Evolutionary conservation across 2,113 vertebrate genomes (phyloP).

Genomic region (Phylloscopus trochilus): DNA sequence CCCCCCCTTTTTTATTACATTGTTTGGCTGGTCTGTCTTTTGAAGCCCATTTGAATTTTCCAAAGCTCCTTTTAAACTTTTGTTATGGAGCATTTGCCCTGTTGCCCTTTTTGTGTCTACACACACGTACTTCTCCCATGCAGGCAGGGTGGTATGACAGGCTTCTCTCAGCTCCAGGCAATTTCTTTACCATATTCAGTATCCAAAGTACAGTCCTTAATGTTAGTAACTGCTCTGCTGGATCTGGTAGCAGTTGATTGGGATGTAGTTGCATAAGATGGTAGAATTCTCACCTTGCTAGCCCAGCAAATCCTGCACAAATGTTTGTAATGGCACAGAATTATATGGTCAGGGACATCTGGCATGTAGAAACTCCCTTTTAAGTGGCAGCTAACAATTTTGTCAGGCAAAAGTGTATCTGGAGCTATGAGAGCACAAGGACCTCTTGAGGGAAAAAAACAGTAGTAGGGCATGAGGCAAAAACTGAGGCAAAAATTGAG

Average conservation of each 20-base stretch:
- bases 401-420: background rate
- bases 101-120: background rate
- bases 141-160: background rate
- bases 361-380: background rate
- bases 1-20: background rate
- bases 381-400: background rate
- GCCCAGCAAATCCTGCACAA: background rate
- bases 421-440: background rate
- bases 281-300: background rate
- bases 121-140: rapidly evolving
- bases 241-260: background rate
- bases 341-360: background rate
- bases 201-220: background rate
- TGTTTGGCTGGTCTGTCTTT: background rate
- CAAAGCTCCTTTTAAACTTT: background rate
- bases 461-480: background rate
- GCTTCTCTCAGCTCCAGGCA: background rate
- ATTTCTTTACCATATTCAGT: background rate
- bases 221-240: background rate
- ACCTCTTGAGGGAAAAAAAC: background rate
- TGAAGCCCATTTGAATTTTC: background rate
- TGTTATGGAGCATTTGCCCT: background rate
- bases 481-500: background rate
- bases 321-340: background rate
- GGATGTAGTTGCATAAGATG: background rate